Evolutionary conservation across 2,888 invertebrate genomes (phyloP), one percentile per base, ranked within the genome.

Genomic region (Epirrita christyi): DNA sequence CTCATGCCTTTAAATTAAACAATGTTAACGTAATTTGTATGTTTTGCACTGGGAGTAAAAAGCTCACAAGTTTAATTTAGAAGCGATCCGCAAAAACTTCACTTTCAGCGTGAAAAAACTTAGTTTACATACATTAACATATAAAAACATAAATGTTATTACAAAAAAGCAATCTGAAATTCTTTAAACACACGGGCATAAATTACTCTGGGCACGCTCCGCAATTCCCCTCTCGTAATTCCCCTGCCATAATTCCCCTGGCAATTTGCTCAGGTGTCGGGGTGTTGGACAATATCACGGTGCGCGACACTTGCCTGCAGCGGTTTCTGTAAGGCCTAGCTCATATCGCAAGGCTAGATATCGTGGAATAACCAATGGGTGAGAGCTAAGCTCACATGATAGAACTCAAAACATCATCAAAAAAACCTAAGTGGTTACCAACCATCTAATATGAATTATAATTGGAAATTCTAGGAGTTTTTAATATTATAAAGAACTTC

Each of bases 251-350:
- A 54, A 54, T 41, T 49, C 53, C 67, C 68, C 63, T 55, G 50
- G 55, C 74, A 78, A 80, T 78, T 80, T 78, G 78, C 70, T 68
- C 55, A 55, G 52, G 59, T 66, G 67, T 66, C 61, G 56, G 43
- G 46, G 48, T 41, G 60, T 56, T 48, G 38, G 61, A 52, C 51
- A 50, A 42, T 62, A 59, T 62, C 58, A 43, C 46, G 47, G 46
- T 34, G 37, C 43, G 51, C 45, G 55, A 62, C 55, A 55, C 44
- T 44, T 7, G 58, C 61, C 48, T 42, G 40, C 15, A 52, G 60
- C 50, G 53, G 48, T 38, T 37, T 46, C 34, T 36, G 48, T 47
- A 51, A 50, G 15, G 59, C 38, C 49, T 50, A 11, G 43, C 37
- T 44, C 37, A 37, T 27, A 55, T 52, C 47, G 38, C 52, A 40